phyloP scores from a whole-genome alignment of 2,888 invertebrate species.

The Caradrina clavipalpis region DNA sequence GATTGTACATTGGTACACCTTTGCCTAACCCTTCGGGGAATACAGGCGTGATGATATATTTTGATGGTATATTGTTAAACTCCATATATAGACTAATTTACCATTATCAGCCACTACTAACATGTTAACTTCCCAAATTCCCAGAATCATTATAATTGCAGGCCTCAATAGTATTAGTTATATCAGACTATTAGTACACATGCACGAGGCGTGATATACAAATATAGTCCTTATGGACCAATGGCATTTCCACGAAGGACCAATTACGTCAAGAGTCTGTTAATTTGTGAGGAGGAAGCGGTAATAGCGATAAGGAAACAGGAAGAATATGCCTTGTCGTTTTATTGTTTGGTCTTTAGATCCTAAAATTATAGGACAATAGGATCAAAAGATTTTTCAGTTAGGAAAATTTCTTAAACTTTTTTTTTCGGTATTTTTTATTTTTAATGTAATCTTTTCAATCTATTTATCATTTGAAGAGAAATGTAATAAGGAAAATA shows the following conservation, averaged over 20 bases:
- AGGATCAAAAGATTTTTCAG: neutral
- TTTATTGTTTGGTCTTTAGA: constrained; percentile 5
- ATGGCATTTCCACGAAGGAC: constrained; percentile 1
- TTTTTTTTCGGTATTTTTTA: too few species aligned
- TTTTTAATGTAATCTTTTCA: too few species aligned
- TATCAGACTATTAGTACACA: neutral
- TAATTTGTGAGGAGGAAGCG: constrained; percentile 4
- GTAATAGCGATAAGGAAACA: neutral
- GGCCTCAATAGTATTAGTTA: constrained; percentile 1
- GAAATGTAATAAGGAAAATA: too few species aligned
- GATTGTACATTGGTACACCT: too few species aligned
- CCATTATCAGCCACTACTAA: neutral
- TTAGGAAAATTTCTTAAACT: neutral
- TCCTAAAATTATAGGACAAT: neutral
- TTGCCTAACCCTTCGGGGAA: too few species aligned
- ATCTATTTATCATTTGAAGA: too few species aligned
- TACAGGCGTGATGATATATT: too few species aligned
- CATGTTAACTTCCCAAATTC: neutral
- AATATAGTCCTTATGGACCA: neutral
- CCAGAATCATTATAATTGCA: constrained; percentile 2
- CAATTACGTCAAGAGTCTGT: constrained; percentile 4
- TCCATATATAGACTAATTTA: too few species aligned
- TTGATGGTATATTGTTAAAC: too few species aligned
- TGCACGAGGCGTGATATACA: neutral
- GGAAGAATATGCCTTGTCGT: constrained; percentile 7